Conservation (phyloP, 2,797 vertebrate genomes). For the Trachops cirrhosus region DNA sequence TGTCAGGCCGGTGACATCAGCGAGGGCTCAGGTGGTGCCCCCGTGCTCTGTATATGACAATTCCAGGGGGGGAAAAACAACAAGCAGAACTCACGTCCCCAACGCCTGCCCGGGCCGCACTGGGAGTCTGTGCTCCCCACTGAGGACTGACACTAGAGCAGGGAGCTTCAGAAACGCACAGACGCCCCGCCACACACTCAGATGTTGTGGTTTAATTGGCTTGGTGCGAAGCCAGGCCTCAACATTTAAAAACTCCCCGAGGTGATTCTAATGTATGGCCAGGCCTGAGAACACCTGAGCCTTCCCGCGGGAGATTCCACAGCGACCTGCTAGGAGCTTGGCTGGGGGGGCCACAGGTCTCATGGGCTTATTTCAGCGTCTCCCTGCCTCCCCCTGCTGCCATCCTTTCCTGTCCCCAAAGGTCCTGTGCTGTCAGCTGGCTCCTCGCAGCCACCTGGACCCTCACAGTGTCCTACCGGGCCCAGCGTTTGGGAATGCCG, state of each 20-base stretch:
- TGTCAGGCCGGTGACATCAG: not conserved
- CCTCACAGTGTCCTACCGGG: not conserved
- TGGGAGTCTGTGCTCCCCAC: not conserved
- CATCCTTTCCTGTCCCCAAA: not conserved
- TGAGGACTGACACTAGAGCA: not conserved
- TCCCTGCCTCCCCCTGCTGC: not conserved
- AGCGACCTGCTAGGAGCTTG: not conserved
- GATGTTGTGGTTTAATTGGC: not conserved
- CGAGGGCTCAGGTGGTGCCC: not conserved
- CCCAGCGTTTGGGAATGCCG: not conserved
- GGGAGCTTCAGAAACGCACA: not conserved
- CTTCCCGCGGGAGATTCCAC: not conserved
- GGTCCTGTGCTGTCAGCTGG: not conserved
- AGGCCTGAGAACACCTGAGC: not conserved
- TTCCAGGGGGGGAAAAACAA: not conserved
- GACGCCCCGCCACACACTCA: rapidly evolving
- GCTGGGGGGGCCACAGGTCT: not conserved
- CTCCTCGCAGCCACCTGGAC: not conserved
- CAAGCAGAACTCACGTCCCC: not conserved
- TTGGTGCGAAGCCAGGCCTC: not conserved
- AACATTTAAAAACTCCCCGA: not conserved
- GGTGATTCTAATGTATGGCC: not conserved
- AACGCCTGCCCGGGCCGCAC: not conserved
- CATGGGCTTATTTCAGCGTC: too few relatives aligned
- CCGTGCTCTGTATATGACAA: not conserved